These are phyloP conservation scores for Callipepla squamata DNA, from an alignment of 2,113 vertebrate species.

Conservation along the genomic window DNA sequence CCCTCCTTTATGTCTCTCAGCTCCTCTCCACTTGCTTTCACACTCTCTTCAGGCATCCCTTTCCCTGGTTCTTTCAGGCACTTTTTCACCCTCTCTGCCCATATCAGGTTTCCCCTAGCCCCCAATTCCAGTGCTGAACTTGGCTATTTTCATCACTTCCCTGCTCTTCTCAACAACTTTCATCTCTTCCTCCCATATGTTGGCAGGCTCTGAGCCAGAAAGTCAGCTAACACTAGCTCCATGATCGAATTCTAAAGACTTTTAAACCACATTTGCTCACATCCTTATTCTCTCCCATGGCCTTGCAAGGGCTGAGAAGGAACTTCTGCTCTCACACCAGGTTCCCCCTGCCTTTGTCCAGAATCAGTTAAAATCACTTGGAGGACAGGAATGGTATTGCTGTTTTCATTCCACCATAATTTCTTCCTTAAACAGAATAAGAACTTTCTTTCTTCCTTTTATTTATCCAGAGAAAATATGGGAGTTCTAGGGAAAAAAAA, in stretches of 20 bases:
- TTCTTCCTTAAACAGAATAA: neutral
- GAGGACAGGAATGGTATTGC: no score
- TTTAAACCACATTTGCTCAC: neutral
- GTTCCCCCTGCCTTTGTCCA: neutral
- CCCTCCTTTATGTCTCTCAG: neutral
- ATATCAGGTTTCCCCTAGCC: neutral
- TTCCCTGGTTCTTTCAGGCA: neutral
- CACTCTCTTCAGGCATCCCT: neutral
- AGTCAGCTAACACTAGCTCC: neutral
- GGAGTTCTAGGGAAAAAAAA: neutral
- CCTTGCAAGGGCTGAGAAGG: neutral
- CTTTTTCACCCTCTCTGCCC: neutral
- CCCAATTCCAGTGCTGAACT: neutral
- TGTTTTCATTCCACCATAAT: neutral
- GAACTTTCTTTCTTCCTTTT: neutral
- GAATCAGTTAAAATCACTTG: neutral
- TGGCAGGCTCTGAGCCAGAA: neutral
- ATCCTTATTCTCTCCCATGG: neutral
- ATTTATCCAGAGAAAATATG: neutral
- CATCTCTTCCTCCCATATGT: neutral
- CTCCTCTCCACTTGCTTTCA: neutral
- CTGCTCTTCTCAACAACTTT: neutral
- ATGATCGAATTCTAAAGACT: neutral
- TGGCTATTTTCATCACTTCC: neutral
- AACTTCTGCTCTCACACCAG: neutral